Conservation (phyloP, 2,113 vertebrate species). For the Leucopsar rothschildi region DNA sequence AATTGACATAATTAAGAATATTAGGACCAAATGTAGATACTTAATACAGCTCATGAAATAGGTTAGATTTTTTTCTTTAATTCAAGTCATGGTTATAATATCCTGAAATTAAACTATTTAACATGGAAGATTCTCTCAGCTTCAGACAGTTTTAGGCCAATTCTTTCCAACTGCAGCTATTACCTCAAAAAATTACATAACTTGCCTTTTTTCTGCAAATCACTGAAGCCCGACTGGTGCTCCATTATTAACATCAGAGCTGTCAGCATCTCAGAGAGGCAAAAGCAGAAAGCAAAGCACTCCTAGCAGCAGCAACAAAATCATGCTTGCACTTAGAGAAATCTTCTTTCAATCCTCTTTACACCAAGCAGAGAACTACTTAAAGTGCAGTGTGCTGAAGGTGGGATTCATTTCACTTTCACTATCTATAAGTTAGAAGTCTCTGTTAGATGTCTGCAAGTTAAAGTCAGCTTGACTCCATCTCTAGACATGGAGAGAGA, state of each 20-base stretch:
- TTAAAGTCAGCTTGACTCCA: neutral
- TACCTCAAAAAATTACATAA: slow-evolving; percentile 59
- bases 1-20: slow-evolving; percentile 34
- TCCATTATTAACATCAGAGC: slow-evolving; percentile 64
- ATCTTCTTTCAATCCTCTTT: slow-evolving; percentile 50
- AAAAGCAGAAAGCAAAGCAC: slow-evolving; percentile 44
- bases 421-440: neutral
- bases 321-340: slow-evolving; percentile 15
- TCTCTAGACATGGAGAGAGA: neutral
- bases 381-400: neutral
- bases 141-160: slow-evolving; percentile 66
- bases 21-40: neutral
- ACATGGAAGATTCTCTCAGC: slow-evolving; percentile 22
- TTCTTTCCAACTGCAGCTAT: slow-evolving; percentile 53
- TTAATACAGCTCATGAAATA: slow-evolving; percentile 13
- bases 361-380: slow-evolving; percentile 18
- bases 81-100: slow-evolving; percentile 27
- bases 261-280: slow-evolving; percentile 43
- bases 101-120: slow-evolving; percentile 62
- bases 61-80: neutral
- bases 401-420: slow-evolving; percentile 14
- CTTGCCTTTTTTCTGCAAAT: slow-evolving; percentile 51
- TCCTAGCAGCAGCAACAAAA: slow-evolving; percentile 45
- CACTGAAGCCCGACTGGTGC: neutral
- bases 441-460: neutral